Evolutionary conservation across 2,113 vertebrate species (phyloP).

Genomic region (Microtus montanus): DNA sequence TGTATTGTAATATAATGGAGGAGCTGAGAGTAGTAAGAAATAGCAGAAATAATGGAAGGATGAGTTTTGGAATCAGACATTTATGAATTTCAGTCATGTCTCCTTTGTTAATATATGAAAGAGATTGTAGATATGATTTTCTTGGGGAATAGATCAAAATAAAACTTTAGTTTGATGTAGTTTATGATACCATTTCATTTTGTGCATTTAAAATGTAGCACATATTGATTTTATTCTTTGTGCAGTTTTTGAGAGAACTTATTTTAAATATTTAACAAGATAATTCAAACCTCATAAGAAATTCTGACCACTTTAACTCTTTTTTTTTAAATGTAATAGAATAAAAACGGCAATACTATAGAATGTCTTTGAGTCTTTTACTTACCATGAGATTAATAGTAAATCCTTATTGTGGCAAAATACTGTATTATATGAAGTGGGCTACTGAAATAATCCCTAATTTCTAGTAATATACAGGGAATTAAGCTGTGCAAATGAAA

Average conservation of each 20-base stretch:
- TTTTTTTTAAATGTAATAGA: background rate
- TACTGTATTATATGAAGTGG: conserved; percentile 1
- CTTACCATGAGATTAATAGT: background rate
- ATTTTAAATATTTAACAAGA: background rate
- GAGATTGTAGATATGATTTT: conserved; percentile 35
- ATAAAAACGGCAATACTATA: conserved; percentile 6
- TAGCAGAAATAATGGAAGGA: background rate
- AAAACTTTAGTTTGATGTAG: background rate
- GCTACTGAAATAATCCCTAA: background rate
- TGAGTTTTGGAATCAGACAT: conserved; percentile 33
- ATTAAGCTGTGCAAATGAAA: background rate
- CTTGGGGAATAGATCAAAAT: background rate
- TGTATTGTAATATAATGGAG: background rate
- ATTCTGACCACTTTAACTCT: background rate
- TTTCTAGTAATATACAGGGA: background rate
- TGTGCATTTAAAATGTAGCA: background rate
- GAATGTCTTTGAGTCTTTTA: background rate
- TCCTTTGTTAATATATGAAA: conserved; percentile 7
- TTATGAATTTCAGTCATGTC: conserved; percentile 31
- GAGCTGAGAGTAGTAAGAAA: background rate
- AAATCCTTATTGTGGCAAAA: background rate
- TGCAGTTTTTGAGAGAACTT: conserved; percentile 9
- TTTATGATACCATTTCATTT: background rate
- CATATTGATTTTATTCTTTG: conserved; percentile 48
- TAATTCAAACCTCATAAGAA: background rate